These are phyloP conservation scores for Poeciliopsis prolifica DNA, from an alignment of 2,113 vertebrate species.

Conservation along the genomic window DNA sequence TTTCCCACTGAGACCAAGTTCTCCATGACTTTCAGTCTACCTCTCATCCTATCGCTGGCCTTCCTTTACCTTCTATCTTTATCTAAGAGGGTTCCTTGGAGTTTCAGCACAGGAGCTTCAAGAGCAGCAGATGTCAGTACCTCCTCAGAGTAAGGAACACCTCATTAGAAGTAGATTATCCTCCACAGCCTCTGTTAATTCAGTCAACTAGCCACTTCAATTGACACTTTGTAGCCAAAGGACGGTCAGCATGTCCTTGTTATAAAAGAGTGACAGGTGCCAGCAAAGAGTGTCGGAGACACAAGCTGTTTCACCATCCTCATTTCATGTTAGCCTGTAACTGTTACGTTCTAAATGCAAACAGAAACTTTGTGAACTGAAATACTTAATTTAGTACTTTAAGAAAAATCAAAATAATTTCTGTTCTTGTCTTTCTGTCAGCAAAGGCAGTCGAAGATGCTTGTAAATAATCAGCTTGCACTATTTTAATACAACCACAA, in stretches of 20 bases:
- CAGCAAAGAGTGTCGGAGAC: conserved; percentile 38
- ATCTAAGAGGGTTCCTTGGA: conserved; percentile 21
- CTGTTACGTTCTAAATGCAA: neutral
- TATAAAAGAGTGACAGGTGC: conserved; percentile 88
- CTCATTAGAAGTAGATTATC: conserved; percentile 40
- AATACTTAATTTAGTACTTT: neutral
- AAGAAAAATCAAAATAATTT: conserved; percentile 28
- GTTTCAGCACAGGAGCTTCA: conserved; percentile 35
- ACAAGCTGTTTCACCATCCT: conserved; percentile 1
- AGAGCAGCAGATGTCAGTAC: conserved; percentile 42
- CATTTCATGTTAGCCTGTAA: conserved; percentile 3
- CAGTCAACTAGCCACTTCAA: conserved; percentile 31
- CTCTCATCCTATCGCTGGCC: conserved; percentile 36
- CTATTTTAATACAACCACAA: conserved; percentile 55
- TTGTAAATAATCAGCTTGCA: conserved; percentile 59
- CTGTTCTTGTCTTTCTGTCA: conserved; percentile 30
- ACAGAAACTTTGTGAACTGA: neutral
- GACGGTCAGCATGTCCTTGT: conserved; percentile 71
- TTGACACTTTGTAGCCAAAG: conserved; percentile 60
- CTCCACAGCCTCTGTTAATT: conserved; percentile 46
- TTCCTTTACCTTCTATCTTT: conserved; percentile 23
- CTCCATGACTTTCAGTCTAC: conserved; percentile 71
- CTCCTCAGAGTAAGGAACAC: conserved; percentile 26
- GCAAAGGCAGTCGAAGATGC: conserved; percentile 17
- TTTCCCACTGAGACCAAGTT: conserved; percentile 78